A percentile compares a stretch with the other conserved stretches of the same genome.
Evolutionary conservation across 2,113 vertebrate species (phyloP).

Genomic region (Oreotrochilus melanogaster): DNA sequence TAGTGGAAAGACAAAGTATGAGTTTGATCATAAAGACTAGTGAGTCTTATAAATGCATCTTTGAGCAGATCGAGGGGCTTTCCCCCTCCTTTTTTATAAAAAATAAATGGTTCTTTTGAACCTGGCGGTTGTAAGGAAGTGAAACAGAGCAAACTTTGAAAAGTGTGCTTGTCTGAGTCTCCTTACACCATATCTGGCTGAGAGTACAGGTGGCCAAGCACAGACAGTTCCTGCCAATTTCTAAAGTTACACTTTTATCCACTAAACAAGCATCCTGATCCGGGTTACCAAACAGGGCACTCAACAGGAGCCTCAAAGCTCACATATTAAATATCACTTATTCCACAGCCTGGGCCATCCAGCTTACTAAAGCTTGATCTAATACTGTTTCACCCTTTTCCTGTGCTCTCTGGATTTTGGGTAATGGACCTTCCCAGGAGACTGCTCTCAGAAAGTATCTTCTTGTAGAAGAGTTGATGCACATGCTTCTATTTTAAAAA

Average conservation of each 20-base stretch:
- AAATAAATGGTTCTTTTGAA: constrained; percentile 77
- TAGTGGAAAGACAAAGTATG: constrained; percentile 63
- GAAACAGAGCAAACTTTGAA: constrained; percentile 76
- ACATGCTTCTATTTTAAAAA: constrained; percentile 80
- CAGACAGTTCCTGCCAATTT: constrained; percentile 85
- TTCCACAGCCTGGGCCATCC: constrained; percentile 70
- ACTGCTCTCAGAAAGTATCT: constrained; percentile 73
- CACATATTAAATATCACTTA: constrained; percentile 82
- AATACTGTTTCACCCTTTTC: constrained; percentile 74
- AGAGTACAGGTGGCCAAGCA: constrained; percentile 81
- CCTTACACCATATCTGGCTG: constrained; percentile 76
- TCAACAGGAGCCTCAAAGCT: constrained; percentile 78
- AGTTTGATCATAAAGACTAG: constrained; percentile 58
- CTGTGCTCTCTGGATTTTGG: constrained; percentile 74
- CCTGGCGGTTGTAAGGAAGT: constrained; percentile 72
- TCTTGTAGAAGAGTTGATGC: constrained; percentile 71
- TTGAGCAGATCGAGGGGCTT: constrained; percentile 39
- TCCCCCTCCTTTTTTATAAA: neutral
- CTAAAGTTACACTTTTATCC: constrained; percentile 88
- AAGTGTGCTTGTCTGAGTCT: constrained; percentile 74
- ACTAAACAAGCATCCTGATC: constrained; percentile 86
- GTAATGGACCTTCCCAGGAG: constrained; percentile 81
- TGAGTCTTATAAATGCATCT: constrained; percentile 59
- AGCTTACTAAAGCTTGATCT: constrained; percentile 74
- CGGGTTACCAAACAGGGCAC: constrained; percentile 79